Percentiles rank a stretch among this genome's conserved stretches.
These are phyloP conservation scores for Zoanthus gigantus DNA, from an alignment of 92 coral and sea anemone species.

Conservation along the genomic window DNA sequence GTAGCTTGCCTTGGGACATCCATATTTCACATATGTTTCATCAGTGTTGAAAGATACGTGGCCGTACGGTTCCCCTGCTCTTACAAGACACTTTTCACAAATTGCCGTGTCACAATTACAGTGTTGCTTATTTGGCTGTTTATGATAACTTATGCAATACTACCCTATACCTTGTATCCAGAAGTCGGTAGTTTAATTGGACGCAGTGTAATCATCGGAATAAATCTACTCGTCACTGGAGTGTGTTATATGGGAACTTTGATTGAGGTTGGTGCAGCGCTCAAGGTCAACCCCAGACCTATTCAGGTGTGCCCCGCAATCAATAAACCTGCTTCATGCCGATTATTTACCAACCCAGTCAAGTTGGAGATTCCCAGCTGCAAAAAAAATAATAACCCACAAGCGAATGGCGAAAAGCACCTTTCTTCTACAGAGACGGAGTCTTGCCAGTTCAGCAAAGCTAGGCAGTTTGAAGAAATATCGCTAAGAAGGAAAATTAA, in stretches of 20 bases:
- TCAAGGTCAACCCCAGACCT: not conserved
- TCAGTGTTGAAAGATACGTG: constrained; percentile 19
- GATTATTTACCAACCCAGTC: not conserved
- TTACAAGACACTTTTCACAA: not conserved
- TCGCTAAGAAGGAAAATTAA: not conserved
- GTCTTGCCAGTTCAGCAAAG: not conserved
- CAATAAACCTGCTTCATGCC: not conserved
- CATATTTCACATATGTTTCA: not conserved
- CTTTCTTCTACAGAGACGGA: not conserved
- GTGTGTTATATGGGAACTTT: not conserved
- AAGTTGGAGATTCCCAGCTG: not conserved
- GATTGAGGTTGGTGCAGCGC: not conserved
- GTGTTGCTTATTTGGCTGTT: constrained; percentile 1
- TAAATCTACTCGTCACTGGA: not conserved
- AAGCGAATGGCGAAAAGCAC: not conserved
- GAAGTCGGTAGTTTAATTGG: not conserved
- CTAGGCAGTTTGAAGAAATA: not conserved
- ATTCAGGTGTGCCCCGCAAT: not conserved
- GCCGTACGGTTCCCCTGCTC: constrained; percentile 3
- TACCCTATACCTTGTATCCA: not conserved
- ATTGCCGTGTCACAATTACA: not conserved
- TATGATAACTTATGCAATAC: not conserved
- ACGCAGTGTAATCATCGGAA: not conserved
- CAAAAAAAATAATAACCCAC: not conserved
- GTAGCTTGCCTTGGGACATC: not conserved